Evolutionary conservation across 2,888 invertebrate genomes (phyloP).

Genomic region (Chrysopilus asiliformis): DNA sequence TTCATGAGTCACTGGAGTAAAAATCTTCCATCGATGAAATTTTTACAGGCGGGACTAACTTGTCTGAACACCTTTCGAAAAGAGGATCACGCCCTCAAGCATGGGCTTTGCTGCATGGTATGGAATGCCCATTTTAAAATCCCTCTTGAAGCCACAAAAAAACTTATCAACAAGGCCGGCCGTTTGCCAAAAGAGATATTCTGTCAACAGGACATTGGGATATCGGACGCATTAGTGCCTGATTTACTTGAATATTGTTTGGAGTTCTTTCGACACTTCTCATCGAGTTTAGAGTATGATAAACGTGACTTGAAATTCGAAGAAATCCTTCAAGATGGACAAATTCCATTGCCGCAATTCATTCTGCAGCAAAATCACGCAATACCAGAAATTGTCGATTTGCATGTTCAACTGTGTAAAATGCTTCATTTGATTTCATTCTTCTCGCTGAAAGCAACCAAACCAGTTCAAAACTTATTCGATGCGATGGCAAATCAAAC

Average conservation of each 20-base stretch:
- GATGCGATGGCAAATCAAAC: conserved; percentile 54
- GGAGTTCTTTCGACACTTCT: conserved; percentile 27
- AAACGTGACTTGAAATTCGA: conserved; percentile 30
- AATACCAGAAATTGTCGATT: conserved; percentile 59
- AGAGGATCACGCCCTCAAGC: conserved; percentile 38
- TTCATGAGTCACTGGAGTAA: conserved; percentile 79
- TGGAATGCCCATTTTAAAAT: conserved; percentile 85
- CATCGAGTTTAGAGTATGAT: conserved; percentile 24
- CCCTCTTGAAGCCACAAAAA: conserved; percentile 58
- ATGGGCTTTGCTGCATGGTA: conserved; percentile 71
- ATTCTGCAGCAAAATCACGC: conserved; percentile 63
- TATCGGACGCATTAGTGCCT: conserved; percentile 48
- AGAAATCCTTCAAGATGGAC: conserved; percentile 29
- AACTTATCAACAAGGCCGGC: conserved; percentile 67
- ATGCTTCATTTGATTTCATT: conserved; percentile 66
- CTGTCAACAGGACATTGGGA: conserved; percentile 62
- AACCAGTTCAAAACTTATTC: conserved; percentile 61
- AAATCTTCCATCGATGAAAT: conserved; percentile 48
- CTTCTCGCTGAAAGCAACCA: conserved; percentile 59
- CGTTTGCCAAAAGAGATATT: conserved; percentile 75
- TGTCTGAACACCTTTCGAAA: conserved; percentile 42
- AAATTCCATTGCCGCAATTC: conserved; percentile 49
- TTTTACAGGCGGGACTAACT: conserved; percentile 55
- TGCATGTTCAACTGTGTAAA: conserved; percentile 68
- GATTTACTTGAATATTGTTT: conserved; percentile 47